Evolutionary conservation across 2,113 vertebrate species (phyloP).

Genomic region (Orthonyx spaldingii): DNA sequence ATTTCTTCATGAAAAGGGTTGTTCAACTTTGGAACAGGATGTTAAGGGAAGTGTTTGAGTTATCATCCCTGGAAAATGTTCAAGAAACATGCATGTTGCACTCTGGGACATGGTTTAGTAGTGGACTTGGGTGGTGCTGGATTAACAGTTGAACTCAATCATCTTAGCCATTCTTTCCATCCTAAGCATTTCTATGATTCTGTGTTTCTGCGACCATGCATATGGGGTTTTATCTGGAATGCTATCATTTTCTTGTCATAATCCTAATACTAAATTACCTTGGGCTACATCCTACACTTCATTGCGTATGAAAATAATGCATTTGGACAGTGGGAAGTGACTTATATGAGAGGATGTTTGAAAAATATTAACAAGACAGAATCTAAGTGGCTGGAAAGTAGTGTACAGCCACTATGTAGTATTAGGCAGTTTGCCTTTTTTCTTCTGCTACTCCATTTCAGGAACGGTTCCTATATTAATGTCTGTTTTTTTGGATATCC

Average conservation of each 20-base stretch:
- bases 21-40: not conserved
- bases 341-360: not conserved
- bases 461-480: not conserved
- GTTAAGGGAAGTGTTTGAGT: not conserved
- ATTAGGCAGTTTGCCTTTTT: not conserved
- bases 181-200: fast-evolving
- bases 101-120: not conserved
- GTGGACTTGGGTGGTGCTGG: not conserved
- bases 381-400: not conserved
- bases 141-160: too few relatives aligned
- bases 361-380: not conserved
- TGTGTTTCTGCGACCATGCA: not conserved
- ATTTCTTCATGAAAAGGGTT: not conserved
- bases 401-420: not conserved
- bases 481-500: not conserved
- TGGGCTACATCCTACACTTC: not conserved
- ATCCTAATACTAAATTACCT: not conserved
- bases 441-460: not conserved
- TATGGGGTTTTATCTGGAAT: not conserved
- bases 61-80: not conserved
- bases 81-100: not conserved
- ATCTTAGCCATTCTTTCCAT: not conserved
- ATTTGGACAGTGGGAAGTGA: not conserved
- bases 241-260: not conserved
- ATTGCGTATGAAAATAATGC: not conserved